Conservation (phyloP, 2,113 vertebrate genomes). For the Thalassarche chlororhynchos region DNA sequence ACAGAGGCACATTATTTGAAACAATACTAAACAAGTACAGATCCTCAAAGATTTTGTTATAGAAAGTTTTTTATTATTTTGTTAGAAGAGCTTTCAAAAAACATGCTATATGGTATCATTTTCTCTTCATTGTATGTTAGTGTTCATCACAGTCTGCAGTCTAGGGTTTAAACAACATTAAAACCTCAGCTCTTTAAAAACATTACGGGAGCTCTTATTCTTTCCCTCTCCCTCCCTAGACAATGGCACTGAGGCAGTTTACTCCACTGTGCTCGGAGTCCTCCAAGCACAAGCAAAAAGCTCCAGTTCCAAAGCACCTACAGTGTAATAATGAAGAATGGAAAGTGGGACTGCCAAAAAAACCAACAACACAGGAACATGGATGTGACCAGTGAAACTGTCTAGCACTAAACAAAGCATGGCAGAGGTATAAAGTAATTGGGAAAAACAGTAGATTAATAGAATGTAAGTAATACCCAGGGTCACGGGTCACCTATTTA, state of each 20-base stretch:
- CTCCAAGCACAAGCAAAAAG: not conserved
- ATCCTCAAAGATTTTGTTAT: not conserved
- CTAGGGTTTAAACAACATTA: not conserved
- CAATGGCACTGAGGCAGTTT: not conserved
- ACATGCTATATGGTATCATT: not conserved
- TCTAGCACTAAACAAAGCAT: not conserved
- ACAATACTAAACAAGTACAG: not conserved
- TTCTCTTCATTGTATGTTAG: not conserved
- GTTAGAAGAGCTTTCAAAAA: not conserved
- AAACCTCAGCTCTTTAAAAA: not conserved
- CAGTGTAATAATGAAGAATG: not conserved
- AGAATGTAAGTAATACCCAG: not conserved
- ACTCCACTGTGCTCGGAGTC: not conserved
- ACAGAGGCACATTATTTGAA: not conserved
- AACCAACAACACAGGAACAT: accelerated
- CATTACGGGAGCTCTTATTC: not conserved
- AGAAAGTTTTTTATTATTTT: not conserved
- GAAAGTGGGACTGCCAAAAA: not conserved
- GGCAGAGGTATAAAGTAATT: not conserved
- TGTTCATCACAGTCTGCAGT: not conserved
- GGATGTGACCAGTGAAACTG: not conserved
- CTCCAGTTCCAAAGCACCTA: not conserved
- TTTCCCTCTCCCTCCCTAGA: not conserved
- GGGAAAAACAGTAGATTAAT: not conserved
- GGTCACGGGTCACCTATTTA: not conserved